A percentile compares a stretch with the other conserved stretches of the same genome.
Conservation (phyloP, 2,888 invertebrate genomes). For the Oconnorella tubifera region DNA sequence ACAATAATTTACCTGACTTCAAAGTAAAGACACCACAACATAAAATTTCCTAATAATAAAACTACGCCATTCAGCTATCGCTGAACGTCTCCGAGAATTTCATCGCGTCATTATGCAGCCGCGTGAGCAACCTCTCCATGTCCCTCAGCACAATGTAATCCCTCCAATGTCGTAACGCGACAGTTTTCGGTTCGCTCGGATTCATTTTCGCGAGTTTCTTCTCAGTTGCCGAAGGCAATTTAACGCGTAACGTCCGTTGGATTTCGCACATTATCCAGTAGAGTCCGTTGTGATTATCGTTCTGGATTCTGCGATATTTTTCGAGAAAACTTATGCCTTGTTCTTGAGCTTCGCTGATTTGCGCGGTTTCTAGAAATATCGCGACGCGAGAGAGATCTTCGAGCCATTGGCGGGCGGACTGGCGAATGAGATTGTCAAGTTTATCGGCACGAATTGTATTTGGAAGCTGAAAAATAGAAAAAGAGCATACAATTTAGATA, state of each 20-base stretch:
- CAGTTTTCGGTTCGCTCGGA: neutral
- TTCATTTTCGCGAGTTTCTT: neutral
- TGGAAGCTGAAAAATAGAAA: no score
- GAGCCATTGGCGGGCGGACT: neutral
- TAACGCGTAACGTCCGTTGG: neutral
- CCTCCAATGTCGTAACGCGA: conserved; percentile 6
- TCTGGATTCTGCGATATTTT: neutral
- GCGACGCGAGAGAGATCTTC: neutral
- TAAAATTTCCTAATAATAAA: no score
- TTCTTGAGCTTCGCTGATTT: neutral
- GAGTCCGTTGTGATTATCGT: neutral
- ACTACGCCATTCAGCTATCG: no score
- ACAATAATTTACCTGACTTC: no score
- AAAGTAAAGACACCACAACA: no score
- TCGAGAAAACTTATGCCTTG: neutral
- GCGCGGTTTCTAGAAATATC: neutral
- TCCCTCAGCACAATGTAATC: conserved; percentile 3
- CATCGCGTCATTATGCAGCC: no score
- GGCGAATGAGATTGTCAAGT: neutral
- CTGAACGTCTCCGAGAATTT: no score
- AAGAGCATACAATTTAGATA: no score
- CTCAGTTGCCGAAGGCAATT: neutral
- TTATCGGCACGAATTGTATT: no score
- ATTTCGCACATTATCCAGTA: conserved; percentile 6
- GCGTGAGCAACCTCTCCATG: neutral